Percentiles rank a stretch among this genome's conserved stretches.
Conservation (phyloP, 2,797 vertebrate species). For the Coregonus suidteri region DNA sequence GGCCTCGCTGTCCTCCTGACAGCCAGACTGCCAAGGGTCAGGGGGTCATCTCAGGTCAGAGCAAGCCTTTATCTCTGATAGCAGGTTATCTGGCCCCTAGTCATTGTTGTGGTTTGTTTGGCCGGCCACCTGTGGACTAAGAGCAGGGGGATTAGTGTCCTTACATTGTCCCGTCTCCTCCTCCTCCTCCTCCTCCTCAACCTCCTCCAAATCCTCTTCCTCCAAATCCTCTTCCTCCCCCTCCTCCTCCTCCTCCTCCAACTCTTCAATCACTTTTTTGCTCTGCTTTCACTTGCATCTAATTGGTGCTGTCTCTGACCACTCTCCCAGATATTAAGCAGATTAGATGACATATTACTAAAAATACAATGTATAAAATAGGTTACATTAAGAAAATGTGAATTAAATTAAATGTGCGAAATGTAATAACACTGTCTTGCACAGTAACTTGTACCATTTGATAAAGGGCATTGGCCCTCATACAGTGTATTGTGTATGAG, state of each 20-base stretch:
- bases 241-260: background rate
- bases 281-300: background rate
- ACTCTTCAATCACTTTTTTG: background rate
- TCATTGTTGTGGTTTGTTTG: background rate
- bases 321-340: background rate
- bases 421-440: background rate
- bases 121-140: background rate
- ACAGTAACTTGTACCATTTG: background rate
- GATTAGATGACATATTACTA: background rate
- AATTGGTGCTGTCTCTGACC: background rate
- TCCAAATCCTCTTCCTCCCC: background rate
- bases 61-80: background rate
- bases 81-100: constrained; percentile 1
- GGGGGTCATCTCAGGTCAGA: background rate
- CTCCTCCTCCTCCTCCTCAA: background rate
- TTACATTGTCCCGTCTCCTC: background rate
- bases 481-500: background rate
- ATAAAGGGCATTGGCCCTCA: background rate
- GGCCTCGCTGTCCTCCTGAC: background rate
- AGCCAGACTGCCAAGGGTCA: background rate
- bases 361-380: background rate
- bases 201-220: background rate
- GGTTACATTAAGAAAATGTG: background rate
- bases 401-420: background rate
- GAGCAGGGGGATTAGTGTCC: background rate